Evolutionary conservation across 2,888 invertebrate genomes (phyloP), one percentile per base, ranked within the genome.

Genomic region (Drosophila falleni): DNA sequence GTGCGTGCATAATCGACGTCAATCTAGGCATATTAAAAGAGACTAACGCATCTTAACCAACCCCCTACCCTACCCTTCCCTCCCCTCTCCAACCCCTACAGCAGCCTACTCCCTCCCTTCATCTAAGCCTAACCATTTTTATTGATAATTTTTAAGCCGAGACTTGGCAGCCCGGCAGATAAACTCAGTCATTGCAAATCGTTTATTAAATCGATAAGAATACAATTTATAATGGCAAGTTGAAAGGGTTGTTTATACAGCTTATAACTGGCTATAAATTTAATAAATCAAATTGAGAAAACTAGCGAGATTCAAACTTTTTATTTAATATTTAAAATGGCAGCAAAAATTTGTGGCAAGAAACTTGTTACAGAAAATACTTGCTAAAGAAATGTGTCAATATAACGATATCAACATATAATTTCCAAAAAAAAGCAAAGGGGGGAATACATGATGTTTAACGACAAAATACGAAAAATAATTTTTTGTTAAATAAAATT

Each of bases 1-100:
- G 84, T 85, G 84, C 84, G 89, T 85, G 89, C 84, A 85, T 85
- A 85, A 85, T 85, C 84, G 89, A 82, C 89, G 86, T 89, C 84
- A 85, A 85, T 85, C 84, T 85, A 82, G 82, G 71, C 89, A 89
- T 87, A 83, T 83, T 87, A 83, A 89, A 81, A 74, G 83, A 81
- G 83, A 81, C 81, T 72, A 89, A 84, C 81, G 81, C 70, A 70
- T 60, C 56, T 49, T 55, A 60, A 9, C 46, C 35, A 46, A 58
- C n/a, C 29, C 9, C 29, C 50, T 19, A 9, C 16, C 0, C 41
- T n/a, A 13, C 13, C 37, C 13, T 26, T 10, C 3, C 33, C 35
- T 10, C 0, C 2, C n/a, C 5, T 15, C 16, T 3, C 6, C n/a
- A 31, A 9, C 31, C 10, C 4, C 10, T 11, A 16, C 26, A 39